These are phyloP conservation scores for Agonopterix alstromeriana DNA, from an alignment of 2,888 invertebrate species.

Conservation along the genomic window DNA sequence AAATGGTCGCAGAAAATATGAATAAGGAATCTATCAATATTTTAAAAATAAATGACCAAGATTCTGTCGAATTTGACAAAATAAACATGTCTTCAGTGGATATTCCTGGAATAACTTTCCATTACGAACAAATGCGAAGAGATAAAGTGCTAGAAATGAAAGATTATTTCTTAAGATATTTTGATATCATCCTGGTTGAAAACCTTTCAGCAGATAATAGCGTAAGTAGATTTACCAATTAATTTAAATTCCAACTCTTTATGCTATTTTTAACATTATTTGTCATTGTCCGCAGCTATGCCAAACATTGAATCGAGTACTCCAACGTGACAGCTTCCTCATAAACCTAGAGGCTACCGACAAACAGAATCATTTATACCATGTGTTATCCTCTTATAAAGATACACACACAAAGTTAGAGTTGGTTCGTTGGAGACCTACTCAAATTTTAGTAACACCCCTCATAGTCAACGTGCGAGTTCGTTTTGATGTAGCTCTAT, in stretches of 20 bases:
- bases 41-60: slow-evolving; percentile 13
- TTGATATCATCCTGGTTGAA: slow-evolving; percentile 20
- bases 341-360: slow-evolving; percentile 20
- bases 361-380: slow-evolving; percentile 15
- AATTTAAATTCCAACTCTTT: too few species aligned
- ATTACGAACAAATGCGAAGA: not conserved
- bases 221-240: slow-evolving; percentile 15
- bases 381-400: slow-evolving; percentile 19
- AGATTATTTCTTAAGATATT: slow-evolving; percentile 5
- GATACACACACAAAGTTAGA: slow-evolving; percentile 12
- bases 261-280: too few species aligned
- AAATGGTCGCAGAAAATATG: slow-evolving; percentile 32
- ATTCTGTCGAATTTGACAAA: not conserved
- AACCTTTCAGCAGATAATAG: slow-evolving; percentile 21
- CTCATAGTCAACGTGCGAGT: slow-evolving; percentile 19
- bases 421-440: slow-evolving; percentile 26
- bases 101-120: not conserved
- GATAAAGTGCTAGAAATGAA: slow-evolving; percentile 3
- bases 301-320: slow-evolving; percentile 16
- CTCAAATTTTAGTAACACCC: slow-evolving; percentile 16
- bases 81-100: not conserved
- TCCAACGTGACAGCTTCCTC: slow-evolving; percentile 24
- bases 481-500: slow-evolving; percentile 19
- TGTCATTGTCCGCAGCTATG: slow-evolving; percentile 15
- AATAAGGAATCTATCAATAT: slow-evolving; percentile 21